Conservation (phyloP, 2,113 vertebrate genomes). For the Ia io region DNA sequence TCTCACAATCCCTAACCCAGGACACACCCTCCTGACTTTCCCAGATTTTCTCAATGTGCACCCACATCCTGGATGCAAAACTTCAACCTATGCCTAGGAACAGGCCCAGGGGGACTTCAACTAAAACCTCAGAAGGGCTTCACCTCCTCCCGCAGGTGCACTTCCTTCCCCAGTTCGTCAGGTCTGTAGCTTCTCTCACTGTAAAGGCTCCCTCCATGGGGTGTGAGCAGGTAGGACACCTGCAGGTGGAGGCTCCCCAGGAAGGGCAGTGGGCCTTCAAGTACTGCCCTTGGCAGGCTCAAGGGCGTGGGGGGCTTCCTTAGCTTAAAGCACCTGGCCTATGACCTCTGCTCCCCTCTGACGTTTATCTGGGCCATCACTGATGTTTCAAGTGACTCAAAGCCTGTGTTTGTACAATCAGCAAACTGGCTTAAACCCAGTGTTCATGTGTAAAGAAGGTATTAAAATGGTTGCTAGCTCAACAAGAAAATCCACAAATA, state of each 20-base stretch:
- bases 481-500: too few species aligned
- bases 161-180: not conserved
- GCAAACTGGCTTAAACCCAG: not conserved
- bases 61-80: not conserved
- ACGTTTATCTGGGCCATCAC: not conserved
- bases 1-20: not conserved
- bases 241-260: not conserved
- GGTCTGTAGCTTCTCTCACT: too few species aligned
- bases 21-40: not conserved
- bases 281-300: too few species aligned
- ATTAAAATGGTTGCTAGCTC: not conserved
- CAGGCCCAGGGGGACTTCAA: not conserved
- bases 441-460: not conserved
- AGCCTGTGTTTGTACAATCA: not conserved
- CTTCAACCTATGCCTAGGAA: not conserved
- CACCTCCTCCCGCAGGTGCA: too few species aligned
- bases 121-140: not conserved
- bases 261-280: too few species aligned
- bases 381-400: not conserved
- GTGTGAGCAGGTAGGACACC: not conserved
- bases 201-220: not conserved
- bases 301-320: too few species aligned
- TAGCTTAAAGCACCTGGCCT: too few species aligned
- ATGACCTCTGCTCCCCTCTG: not conserved
- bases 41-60: not conserved